These are phyloP conservation scores for Sebastes nivosus DNA, from an alignment of 2,797 vertebrate genomes.

Conservation along the genomic window DNA sequence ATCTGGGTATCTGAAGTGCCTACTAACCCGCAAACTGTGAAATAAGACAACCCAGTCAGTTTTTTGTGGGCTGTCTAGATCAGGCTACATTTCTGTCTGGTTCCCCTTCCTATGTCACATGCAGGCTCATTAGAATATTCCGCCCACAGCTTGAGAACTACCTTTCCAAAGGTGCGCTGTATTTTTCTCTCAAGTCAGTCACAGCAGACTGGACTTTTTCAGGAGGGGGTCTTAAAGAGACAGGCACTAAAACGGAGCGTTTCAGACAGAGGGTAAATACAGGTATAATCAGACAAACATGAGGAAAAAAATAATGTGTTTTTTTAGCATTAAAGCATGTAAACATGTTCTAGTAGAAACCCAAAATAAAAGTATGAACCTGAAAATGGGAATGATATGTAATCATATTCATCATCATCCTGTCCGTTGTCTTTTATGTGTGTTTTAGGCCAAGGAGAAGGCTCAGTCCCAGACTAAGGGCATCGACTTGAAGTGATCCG, in stretches of 20 bases:
- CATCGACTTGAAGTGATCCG: conserved; percentile 74
- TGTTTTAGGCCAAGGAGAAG: conserved; percentile 69
- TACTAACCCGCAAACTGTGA: no score
- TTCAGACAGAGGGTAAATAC: background rate
- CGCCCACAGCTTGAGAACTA: background rate
- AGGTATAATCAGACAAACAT: background rate
- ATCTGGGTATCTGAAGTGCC: no score
- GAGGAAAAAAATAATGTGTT: no score
- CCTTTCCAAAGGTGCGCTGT: background rate
- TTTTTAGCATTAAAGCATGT: no score
- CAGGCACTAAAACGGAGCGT: background rate
- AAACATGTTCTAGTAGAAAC: no score
- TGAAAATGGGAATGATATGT: no score
- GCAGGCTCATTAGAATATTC: background rate
- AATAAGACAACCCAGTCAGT: no score
- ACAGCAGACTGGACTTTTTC: background rate
- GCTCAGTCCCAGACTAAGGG: conserved; percentile 51
- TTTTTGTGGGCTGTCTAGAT: no score
- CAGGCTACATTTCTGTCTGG: no score
- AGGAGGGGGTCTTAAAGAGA: background rate
- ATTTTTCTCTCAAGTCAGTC: background rate
- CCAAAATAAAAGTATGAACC: no score
- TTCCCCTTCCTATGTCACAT: background rate
- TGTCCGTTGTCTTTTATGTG: background rate
- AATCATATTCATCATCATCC: background rate